These are phyloP conservation scores for Melopsittacus undulatus DNA, from an alignment of 2,797 vertebrate genomes.

Conservation along the genomic window DNA sequence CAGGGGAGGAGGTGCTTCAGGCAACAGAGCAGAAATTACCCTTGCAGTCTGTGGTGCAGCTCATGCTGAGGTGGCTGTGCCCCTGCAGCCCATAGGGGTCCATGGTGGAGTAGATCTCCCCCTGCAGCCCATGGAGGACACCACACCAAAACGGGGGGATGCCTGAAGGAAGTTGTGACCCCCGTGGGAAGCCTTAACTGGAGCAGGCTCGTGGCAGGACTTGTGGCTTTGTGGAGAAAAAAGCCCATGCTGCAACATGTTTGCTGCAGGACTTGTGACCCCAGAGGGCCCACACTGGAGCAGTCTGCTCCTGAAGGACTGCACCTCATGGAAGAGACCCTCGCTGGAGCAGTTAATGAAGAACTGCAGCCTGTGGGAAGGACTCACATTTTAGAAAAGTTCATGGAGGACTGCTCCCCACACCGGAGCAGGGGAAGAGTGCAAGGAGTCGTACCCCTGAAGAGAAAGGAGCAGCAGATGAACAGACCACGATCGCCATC, in stretches of 20 bases:
- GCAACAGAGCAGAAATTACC: neutral
- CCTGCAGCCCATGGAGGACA: neutral
- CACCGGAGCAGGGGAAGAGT: neutral
- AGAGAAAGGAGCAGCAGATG: neutral
- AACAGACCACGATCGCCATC: neutral
- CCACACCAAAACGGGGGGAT: rapidly evolving
- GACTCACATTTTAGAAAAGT: neutral
- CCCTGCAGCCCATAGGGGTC: too few relatives aligned
- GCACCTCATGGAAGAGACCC: neutral
- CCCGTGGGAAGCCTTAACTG: neutral
- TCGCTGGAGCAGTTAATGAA: neutral
- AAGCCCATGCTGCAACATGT: neutral
- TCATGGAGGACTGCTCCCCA: neutral
- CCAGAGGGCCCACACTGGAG: rapidly evolving
- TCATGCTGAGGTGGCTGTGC: neutral
- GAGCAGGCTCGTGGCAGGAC: neutral
- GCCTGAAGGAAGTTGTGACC: neutral
- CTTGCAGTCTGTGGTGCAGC: neutral
- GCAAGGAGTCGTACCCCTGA: neutral
- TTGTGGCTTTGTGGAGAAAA: neutral
- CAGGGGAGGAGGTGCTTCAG: neutral
- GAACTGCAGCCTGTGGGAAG: neutral
- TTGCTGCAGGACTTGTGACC: neutral
- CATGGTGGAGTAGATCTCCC: rapidly evolving
- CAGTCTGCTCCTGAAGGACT: neutral